Evolutionary conservation across 2,797 vertebrate genomes (phyloP).

Genomic region (Microcaecilia unicolor): DNA sequence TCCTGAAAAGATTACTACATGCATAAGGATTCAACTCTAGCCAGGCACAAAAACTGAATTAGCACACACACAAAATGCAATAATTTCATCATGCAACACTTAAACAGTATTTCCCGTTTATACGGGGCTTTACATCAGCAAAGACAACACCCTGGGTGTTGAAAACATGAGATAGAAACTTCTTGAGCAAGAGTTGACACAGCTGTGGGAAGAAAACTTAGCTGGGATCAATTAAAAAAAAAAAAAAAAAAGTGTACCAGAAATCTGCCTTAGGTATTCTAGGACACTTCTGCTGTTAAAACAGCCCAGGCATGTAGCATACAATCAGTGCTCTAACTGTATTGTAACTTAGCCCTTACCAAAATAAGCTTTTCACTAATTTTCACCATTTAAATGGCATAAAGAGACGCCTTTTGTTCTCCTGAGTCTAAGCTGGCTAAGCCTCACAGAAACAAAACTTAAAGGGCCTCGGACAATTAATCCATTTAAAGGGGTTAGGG

Average conservation of each 20-base stretch:
- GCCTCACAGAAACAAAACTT: conserved; percentile 24
- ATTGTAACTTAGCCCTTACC: conserved; percentile 29
- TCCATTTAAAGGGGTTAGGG: conserved; percentile 35
- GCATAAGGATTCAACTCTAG: too few relatives aligned
- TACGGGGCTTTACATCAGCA: conserved; percentile 34
- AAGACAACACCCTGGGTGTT: conserved; percentile 21
- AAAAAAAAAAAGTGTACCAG: conserved; percentile 26
- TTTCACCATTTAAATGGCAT: conserved; percentile 34
- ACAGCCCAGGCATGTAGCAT: conserved; percentile 6
- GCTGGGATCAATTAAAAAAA: conserved; percentile 30
- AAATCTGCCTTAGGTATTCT: conserved; percentile 29
- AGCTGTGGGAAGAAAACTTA: conserved; percentile 43
- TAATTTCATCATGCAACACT: too few relatives aligned
- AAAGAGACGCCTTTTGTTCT: conserved; percentile 37
- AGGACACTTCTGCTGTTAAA: conserved; percentile 25
- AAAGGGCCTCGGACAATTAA: conserved; percentile 29
- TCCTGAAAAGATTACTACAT: too few relatives aligned
- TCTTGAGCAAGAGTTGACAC: conserved; percentile 42
- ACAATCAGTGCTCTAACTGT: conserved; percentile 18
- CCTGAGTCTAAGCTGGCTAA: conserved; percentile 32
- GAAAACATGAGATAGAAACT: conserved; percentile 32
- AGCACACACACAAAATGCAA: too few relatives aligned
- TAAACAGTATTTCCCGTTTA: too few relatives aligned
- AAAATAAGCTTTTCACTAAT: conserved; percentile 42
- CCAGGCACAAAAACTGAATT: too few relatives aligned